Percentiles rank a stretch among this genome's conserved stretches.
Conservation (phyloP, 1,140 invertebrate species). For the Monochamus saltuarius region DNA sequence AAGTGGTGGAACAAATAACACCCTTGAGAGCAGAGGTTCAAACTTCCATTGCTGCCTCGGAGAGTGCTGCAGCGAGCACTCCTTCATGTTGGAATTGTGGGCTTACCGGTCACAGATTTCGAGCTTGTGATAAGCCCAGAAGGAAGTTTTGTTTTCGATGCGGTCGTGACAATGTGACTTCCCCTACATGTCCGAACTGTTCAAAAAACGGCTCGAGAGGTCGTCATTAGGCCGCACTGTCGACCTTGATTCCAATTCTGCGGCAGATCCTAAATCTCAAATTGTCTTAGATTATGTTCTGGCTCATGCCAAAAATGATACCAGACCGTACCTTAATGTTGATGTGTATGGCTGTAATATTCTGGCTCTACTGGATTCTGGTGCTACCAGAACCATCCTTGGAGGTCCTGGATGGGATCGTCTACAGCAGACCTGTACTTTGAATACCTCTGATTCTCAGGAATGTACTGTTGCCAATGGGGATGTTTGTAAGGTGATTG, state of each 20-base stretch:
- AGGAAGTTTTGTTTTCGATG: slow-evolving; percentile 1
- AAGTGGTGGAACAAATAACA: too few relatives aligned
- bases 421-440: not conserved
- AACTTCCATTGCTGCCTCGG: too few relatives aligned
- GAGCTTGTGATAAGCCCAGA: not conserved
- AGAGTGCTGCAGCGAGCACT: too few relatives aligned
- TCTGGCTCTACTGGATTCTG: slow-evolving; percentile 14
- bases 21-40: too few relatives aligned
- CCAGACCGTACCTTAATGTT: slow-evolving; percentile 20
- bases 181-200: not conserved
- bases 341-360: slow-evolving; percentile 12
- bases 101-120: not conserved
- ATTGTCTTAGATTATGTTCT: slow-evolving; percentile 16
- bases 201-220: slow-evolving; percentile 2
- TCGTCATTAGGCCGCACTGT: not conserved
- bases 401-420: not conserved
- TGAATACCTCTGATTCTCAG: not conserved
- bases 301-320: not conserved
- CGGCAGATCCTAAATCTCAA: slow-evolving; percentile 4
- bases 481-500: slow-evolving; percentile 7
- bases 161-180: not conserved
- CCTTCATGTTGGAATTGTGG: not conserved
- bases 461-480: slow-evolving; percentile 27
- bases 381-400: slow-evolving; percentile 1
- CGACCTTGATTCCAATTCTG: not conserved